phyloP scores from a whole-genome alignment of 2,888 invertebrate genomes.

The Phaedon cochleariae region DNA sequence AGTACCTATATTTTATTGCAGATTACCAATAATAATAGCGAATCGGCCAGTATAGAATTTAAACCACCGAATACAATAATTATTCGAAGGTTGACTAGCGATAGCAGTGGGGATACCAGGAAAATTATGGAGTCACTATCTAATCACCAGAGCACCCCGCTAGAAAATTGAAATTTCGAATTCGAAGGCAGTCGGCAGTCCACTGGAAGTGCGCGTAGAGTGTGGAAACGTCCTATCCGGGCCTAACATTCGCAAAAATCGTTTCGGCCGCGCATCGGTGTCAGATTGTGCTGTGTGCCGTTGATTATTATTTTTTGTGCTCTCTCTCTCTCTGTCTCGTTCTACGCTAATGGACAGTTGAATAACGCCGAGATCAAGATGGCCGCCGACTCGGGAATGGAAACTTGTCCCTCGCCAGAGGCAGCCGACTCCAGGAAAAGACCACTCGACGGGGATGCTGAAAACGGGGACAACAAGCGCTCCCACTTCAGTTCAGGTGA shows the following conservation, averaged over 20 bases:
- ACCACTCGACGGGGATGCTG: constrained; percentile 86
- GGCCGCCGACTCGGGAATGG: constrained; percentile 94
- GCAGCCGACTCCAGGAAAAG: constrained; percentile 90
- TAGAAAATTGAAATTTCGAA: constrained; percentile 25
- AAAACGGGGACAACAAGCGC: constrained; percentile 88
- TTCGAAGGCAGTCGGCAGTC: too few relatives aligned
- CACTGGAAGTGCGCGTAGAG: constrained; percentile 26
- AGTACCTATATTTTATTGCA: neutral
- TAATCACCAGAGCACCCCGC: constrained; percentile 40
- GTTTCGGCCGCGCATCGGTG: constrained; percentile 34
- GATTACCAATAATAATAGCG: constrained; percentile 5
- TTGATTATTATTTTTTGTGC: constrained; percentile 26
- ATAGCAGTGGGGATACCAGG: constrained; percentile 17
- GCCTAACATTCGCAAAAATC: neutral
- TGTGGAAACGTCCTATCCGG: constrained; percentile 1
- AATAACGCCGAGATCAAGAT: constrained; percentile 67
- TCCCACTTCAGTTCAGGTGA: constrained; percentile 92
- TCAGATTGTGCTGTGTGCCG: constrained; percentile 30
- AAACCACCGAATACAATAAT: constrained; percentile 8
- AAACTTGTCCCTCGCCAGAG: constrained; percentile 93
- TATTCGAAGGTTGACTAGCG: constrained; percentile 20
- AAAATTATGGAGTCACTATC: constrained; percentile 42
- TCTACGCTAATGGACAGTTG: constrained; percentile 50
- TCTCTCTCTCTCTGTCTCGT: constrained; percentile 36
- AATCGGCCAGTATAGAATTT: constrained; percentile 16